Evolutionary conservation across 1,140 invertebrate species (phyloP).

Genomic region (Panonychus citri): DNA sequence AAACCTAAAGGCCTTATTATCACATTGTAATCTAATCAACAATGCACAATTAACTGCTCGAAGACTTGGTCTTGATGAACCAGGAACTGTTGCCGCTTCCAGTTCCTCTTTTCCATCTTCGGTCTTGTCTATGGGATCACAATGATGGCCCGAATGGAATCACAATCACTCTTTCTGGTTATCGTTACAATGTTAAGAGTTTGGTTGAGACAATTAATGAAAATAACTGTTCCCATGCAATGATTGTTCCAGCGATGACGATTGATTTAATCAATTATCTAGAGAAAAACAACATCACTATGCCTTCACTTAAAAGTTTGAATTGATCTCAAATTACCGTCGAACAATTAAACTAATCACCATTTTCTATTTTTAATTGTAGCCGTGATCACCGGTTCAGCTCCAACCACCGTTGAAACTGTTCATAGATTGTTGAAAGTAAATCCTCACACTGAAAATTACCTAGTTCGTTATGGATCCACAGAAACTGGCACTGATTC

Average conservation of each 20-base stretch:
- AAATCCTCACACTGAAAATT: neutral
- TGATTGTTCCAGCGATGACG: conserved; percentile 7
- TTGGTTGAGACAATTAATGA: conserved; percentile 4
- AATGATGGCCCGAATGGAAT: conserved; percentile 9
- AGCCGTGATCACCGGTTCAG: conserved; percentile 5
- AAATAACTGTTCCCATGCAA: conserved; percentile 4
- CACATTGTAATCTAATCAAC: conserved; percentile 61
- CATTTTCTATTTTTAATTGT: neutral
- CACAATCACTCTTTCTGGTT: neutral
- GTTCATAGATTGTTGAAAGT: conserved; percentile 5
- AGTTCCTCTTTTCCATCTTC: conserved; percentile 76
- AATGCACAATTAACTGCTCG: conserved; percentile 44
- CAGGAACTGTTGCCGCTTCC: conserved; percentile 35
- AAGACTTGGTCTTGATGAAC: conserved; percentile 26
- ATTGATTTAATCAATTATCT: conserved; percentile 10
- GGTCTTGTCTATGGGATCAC: conserved; percentile 47
- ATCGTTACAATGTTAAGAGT: conserved; percentile 5
- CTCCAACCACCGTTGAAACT: conserved; percentile 6
- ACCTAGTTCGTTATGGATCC: conserved; percentile 10
- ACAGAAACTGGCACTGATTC: conserved; percentile 10
- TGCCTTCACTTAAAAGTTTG: conserved; percentile 2
- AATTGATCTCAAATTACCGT: neutral
- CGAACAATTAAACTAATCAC: too few relatives aligned
- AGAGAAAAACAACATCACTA: neutral
- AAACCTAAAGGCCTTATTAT: conserved; percentile 62